Base-by-base conservation (phyloP, 2,797 vertebrate species). In the Synaphobranchus kaupii region DNA sequence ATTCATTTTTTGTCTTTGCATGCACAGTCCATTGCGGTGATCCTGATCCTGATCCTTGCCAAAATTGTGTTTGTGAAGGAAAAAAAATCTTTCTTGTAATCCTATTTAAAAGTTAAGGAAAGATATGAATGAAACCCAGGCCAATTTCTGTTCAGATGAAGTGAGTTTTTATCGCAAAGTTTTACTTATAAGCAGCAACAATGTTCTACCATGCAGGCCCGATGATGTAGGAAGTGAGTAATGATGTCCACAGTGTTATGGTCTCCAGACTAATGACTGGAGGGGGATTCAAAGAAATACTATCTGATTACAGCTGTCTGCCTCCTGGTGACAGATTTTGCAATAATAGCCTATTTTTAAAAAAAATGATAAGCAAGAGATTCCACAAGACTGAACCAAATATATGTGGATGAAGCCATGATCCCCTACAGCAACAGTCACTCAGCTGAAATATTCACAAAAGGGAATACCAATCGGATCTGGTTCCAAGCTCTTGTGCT, bases 261-360 rank as follows among this genome's bases (percentile, higher is more conserved):
- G 25, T 68, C 63, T 68, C 63, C 63, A 68, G 8, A 68, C n/a
- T 68, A 68, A 68, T 68, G 63, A 68, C 63, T 68, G n/a, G 63
- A 68, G 63, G 63, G 25, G 63, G 9, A 68, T 7, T 68, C 6
- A 28, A 68, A 54, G 25, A 68, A 68, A n/a, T n/a, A n/a, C 25
- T 68, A n/a, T 5, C 8, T 31, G n/a, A n/a, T 68, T 63, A 22
- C 60, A 7, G 60, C 60, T n/a, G 25, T 68, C 63, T 68, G 63
- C 25, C 7, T n/a, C 63, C 25, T 9, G 63, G 25, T 68, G 63
- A 68, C 63, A 10, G 25, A 68, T 25, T 68, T n/a, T 25, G 2
- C n/a, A n/a, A n/a, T 68, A 28, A n/a, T 68, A 68, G 63, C 10
- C 52, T 54, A 68, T 68, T 8, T 68, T 1, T 9, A n/a, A 28